These are phyloP conservation scores for Ctenoplectra terminalis DNA, from an alignment of 1,140 invertebrate species.

Conservation along the genomic window DNA sequence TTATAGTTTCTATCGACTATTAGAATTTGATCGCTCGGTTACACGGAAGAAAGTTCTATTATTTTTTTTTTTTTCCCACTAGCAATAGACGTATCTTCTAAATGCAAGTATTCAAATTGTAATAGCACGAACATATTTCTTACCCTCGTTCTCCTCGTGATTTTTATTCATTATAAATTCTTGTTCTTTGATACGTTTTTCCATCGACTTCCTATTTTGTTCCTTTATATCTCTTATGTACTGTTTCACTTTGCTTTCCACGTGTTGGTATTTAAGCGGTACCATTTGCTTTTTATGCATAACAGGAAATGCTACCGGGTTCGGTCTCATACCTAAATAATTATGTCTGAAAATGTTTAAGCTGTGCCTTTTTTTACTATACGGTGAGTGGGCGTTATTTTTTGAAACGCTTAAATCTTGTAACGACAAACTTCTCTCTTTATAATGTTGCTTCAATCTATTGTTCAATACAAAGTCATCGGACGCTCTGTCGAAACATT, in stretches of 20 bases:
- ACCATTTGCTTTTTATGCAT: slow-evolving; percentile 38
- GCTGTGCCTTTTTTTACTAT: slow-evolving; percentile 45
- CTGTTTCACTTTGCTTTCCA: slow-evolving; percentile 77
- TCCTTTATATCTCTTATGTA: slow-evolving; percentile 77
- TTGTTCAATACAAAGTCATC: slow-evolving; percentile 74
- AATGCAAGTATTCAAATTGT: neutral
- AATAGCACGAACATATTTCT: slow-evolving; percentile 24
- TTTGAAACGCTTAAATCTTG: slow-evolving; percentile 72
- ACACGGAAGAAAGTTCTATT: neutral
- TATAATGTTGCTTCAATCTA: slow-evolving; percentile 67
- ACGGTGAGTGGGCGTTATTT: slow-evolving; percentile 1
- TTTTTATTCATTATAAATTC: slow-evolving; percentile 37
- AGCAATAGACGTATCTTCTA: neutral
- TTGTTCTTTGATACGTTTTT: slow-evolving; percentile 64
- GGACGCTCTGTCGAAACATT: slow-evolving; percentile 73
- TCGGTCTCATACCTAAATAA: slow-evolving; percentile 30
- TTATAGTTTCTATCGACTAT: neutral
- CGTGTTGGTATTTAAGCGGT: slow-evolving; percentile 65
- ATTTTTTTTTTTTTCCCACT: neutral
- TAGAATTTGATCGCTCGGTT: neutral
- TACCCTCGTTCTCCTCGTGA: slow-evolving; percentile 56
- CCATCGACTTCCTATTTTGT: slow-evolving; percentile 62
- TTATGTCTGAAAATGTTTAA: slow-evolving; percentile 31
- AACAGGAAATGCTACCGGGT: slow-evolving; percentile 18
- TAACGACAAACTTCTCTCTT: slow-evolving; percentile 77